phyloP scores from a whole-genome alignment of 1,140 invertebrate species.

The Lanistes nyassanus region DNA sequence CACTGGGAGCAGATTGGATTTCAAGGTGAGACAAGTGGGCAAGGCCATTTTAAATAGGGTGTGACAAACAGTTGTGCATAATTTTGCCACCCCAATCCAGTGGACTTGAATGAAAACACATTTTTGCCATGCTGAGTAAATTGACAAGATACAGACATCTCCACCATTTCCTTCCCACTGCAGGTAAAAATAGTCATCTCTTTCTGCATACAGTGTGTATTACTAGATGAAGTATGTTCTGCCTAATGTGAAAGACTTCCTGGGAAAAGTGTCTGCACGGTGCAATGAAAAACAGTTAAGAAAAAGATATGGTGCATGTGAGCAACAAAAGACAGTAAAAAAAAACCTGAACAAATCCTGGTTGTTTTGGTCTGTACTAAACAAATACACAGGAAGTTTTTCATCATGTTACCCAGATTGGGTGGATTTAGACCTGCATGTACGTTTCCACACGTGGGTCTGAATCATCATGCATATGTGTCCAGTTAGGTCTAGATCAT shows the following conservation, averaged over 20 bases:
- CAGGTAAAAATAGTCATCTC: background rate
- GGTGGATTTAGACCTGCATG: background rate
- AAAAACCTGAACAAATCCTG: too few species aligned
- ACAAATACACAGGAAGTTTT: too few species aligned
- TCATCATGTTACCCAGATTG: background rate
- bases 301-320: too few species aligned
- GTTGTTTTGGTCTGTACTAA: too few species aligned
- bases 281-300: too few species aligned
- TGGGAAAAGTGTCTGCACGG: too few species aligned
- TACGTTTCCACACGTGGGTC: background rate
- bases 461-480: background rate
- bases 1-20: conserved; percentile 74
- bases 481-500: too few species aligned
- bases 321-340: too few species aligned
- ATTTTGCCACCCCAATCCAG: background rate
- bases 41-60: too few species aligned
- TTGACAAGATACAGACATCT: background rate
- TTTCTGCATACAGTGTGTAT: background rate
- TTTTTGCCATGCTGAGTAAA: background rate
- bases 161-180: background rate
- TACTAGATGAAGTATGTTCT: too few species aligned
- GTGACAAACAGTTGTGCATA: too few species aligned
- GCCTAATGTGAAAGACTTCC: too few species aligned
- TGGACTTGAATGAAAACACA: background rate
- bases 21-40: conserved; percentile 69